Evolutionary conservation across 2,888 invertebrate genomes (phyloP), one percentile per base, ranked within the genome.

Genomic region (Pyrgus malvae): DNA sequence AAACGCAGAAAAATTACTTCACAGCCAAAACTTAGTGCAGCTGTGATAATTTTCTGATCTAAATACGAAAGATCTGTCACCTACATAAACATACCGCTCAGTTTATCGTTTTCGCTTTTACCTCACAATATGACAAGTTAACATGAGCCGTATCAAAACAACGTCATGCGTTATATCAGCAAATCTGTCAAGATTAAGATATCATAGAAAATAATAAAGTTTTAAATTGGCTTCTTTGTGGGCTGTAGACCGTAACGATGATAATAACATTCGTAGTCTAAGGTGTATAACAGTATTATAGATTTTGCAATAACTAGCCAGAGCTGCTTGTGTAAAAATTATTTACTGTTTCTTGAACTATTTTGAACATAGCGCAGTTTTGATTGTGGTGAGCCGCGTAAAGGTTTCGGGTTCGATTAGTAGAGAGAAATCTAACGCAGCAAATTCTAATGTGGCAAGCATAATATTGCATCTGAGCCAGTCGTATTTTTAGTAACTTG

Each of bases 201-300:
- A 57, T 48, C 59, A 50, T 27, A 33, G 41, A 25, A 44, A 44
- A 48, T 50, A 55, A 48, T 57, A 51, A 50, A 44, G 41, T 55
- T 54, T 38, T 7, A 48, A 51, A 59, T 59, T 57, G 45, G 17
- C 19, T 29, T 12, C 5, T 49, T 46, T 48, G 35, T 54, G 40
- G 48, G 35, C 37, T 40, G 45, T 42, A n/a, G 50, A 31, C 37
- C 41, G 12, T 35, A 50, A 50, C 23, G 42, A 31, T 23, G 2
- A 21, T 31, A 8, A 11, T 7, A 33, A 23, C 33, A 29, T 14
- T 19, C 27, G 27, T 38, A 5, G 3, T 16, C 25, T n/a, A n/a
- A n/a, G 9, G 11, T 23, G 8, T 17, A 14, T 8, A 12, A 31
- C 21, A 19, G 16, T 27, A 11, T 9, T 8, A 9, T 33, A 9